Evolutionary conservation across 2,888 invertebrate species (phyloP), one percentile per base, ranked within the genome.

Genomic region (Lymantria dispar): DNA sequence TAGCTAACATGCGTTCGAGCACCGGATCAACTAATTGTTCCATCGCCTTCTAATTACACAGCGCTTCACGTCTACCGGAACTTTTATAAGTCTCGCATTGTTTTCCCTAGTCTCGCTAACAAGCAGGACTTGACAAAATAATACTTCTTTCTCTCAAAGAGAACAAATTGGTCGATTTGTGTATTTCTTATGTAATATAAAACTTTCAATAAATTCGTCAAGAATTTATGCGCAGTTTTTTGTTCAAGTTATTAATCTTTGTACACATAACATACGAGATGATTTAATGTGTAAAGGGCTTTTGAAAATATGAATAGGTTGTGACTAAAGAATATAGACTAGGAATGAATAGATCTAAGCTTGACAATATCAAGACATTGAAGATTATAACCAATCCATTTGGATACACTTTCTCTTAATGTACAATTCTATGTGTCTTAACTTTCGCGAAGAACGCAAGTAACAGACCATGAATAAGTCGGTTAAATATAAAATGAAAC

Each of bases 351-450:
- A 22, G 22, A 22, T 22, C 22, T 22, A 22, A 22, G 22, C 22
- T 22, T 22, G 22, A 22, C 22, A 22, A 22, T 22, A 22, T 22
- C 33, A 33, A 8, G 33, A 33, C 33, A 33, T 33, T 33, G 33
- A 33, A 33, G 33, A 33, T 33, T 33, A 33, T 33, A 52, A 54
- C 70, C 63, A 64, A 62, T 70, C 70, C 62, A 67, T 72, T 76
- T 66, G 67, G 72, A 68, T 68, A 70, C 73, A 81, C 83, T 82
- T 83, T 83, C 83, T 72, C 79, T 70, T 60, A 57, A 68, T 65
- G 64, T 66, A 62, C 68, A 64, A 64, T 69, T 60, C 62, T 58
- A 64, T 56, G 54, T 60, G 64, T 64, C 62, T 60, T 70, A 61
- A 68, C 68, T 67, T 65, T 67, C 58, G 54, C 54, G 43, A 60